Percentiles rank a stretch among this genome's conserved stretches.
Evolutionary conservation across 2,888 invertebrate genomes (phyloP).

Genomic region (Amiota mariae): DNA sequence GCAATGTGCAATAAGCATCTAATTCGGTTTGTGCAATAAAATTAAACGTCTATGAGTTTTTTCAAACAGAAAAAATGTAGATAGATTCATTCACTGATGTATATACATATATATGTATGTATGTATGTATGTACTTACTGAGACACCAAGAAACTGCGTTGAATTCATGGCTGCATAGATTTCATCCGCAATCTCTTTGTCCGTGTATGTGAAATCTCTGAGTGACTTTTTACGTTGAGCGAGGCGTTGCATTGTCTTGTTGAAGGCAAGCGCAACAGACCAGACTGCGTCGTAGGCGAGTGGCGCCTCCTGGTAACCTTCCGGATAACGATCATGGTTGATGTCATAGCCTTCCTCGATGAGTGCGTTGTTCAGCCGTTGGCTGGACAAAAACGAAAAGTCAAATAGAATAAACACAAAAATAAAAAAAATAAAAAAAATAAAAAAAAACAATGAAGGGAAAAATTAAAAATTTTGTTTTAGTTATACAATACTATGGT

Average conservation of each 20-base stretch:
- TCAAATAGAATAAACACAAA: conserved; percentile 13
- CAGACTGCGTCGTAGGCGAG: conserved; percentile 99
- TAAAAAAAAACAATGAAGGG: too few relatives aligned
- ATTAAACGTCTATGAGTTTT: too few relatives aligned
- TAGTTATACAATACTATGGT: neutral
- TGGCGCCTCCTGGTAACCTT: conserved; percentile 98
- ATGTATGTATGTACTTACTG: conserved; percentile 79
- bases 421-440: conserved; percentile 8
- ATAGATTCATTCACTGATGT: too few relatives aligned
- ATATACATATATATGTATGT: too few relatives aligned
- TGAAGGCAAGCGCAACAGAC: conserved; percentile 98
- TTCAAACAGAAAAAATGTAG: too few relatives aligned
- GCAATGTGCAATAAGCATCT: neutral
- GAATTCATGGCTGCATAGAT: conserved; percentile 98
- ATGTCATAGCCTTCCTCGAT: conserved; percentile 88
- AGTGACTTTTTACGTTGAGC: conserved; percentile 84
- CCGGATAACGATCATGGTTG: conserved; percentile 89
- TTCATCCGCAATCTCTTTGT: conserved; percentile 94
- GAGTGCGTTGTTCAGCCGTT: conserved; percentile 86
- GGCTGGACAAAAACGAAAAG: conserved; percentile 73
- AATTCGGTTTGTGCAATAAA: neutral
- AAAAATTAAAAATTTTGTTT: neutral
- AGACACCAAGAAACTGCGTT: conserved; percentile 98
- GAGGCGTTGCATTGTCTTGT: conserved; percentile 94
- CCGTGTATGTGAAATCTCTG: conserved; percentile 96